phyloP scores from a whole-genome alignment of 2,888 invertebrate genomes.

The Mimas tiliae region DNA sequence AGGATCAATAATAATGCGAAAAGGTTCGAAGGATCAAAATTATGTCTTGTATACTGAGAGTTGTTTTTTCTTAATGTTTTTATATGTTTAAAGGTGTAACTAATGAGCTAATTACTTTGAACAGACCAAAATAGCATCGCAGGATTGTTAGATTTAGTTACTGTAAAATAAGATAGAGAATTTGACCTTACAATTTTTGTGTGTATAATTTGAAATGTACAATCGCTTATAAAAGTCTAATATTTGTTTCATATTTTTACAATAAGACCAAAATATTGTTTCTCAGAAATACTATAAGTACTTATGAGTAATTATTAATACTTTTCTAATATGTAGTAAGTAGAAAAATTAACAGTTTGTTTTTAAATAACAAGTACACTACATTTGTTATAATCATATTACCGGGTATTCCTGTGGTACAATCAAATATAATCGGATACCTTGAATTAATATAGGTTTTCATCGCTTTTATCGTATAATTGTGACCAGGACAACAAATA shows the following conservation, averaged over 20 bases:
- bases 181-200: slow-evolving; percentile 29
- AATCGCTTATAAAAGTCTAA: background rate
- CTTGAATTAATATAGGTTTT: no score
- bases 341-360: no score
- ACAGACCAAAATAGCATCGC: slow-evolving; percentile 28
- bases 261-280: no score
- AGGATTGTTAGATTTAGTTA: slow-evolving; percentile 30
- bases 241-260: background rate
- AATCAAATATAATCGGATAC: no score
- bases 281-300: no score
- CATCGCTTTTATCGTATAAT: no score
- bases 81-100: background rate
- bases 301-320: no score
- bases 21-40: slow-evolving; percentile 14
- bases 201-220: slow-evolving; percentile 21
- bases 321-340: no score
- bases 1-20: background rate
- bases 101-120: slow-evolving; percentile 7
- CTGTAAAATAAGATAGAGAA: slow-evolving; percentile 32
- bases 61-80: slow-evolving; percentile 5
- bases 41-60: slow-evolving; percentile 5
- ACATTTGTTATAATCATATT: no score
- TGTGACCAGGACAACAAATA: no score
- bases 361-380: no score
- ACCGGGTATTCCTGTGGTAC: no score